Conservation (phyloP, 2,797 vertebrate genomes). For the Malacoctenus gilli region DNA sequence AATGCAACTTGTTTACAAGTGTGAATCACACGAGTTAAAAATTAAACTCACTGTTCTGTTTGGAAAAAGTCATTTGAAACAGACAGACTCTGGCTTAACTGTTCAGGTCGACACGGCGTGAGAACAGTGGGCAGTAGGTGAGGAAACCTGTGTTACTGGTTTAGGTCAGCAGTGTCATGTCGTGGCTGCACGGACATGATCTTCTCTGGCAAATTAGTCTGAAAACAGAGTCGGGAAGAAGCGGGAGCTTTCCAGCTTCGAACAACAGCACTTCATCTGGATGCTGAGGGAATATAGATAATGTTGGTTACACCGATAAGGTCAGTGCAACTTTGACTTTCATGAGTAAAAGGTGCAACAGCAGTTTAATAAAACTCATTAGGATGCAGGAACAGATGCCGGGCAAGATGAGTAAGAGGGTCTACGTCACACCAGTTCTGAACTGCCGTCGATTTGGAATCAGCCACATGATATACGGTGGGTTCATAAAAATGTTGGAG, state of each 20-base stretch:
- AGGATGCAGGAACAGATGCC: constrained; percentile 33
- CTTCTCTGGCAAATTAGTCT: constrained; percentile 66
- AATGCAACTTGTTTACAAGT: too few relatives aligned
- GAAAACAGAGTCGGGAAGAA: constrained; percentile 56
- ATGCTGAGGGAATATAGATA: constrained; percentile 59
- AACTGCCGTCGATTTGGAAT: constrained; percentile 36
- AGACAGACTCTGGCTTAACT: constrained; percentile 31
- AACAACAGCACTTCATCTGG: constrained; percentile 64
- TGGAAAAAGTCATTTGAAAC: constrained; percentile 1
- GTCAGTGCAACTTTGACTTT: constrained; percentile 51
- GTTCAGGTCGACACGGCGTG: constrained; percentile 14
- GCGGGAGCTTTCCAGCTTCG: constrained; percentile 58
- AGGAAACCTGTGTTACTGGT: constrained; percentile 50
- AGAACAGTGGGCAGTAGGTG: constrained; percentile 46
- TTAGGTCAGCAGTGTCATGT: constrained; percentile 67
- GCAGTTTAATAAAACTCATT: constrained; percentile 49
- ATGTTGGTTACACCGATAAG: constrained; percentile 62
- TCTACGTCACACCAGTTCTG: constrained; percentile 5
- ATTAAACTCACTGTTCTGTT: too few relatives aligned
- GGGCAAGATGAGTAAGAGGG: constrained; percentile 23
- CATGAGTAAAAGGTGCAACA: constrained; percentile 41
- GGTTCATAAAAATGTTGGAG: constrained; percentile 4
- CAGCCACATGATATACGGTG: background rate
- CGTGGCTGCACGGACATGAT: constrained; percentile 56
- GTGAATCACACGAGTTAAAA: too few relatives aligned